Evolutionary conservation across 2,888 invertebrate genomes (phyloP), one percentile per base, ranked within the genome.

Genomic region (Tholera decimalis): DNA sequence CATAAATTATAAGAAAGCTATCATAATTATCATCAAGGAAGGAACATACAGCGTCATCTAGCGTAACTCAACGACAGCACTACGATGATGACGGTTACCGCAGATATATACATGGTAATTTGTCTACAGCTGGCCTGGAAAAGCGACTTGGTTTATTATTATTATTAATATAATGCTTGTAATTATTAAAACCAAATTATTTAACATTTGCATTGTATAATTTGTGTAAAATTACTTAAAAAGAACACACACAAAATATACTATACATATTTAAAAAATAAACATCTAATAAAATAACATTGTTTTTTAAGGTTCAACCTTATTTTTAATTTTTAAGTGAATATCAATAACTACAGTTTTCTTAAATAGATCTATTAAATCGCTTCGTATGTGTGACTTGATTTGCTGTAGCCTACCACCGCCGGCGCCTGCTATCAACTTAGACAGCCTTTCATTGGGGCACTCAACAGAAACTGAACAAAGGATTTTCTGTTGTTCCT

Each of bases 401-500:
- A 99, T 97, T 87, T 96, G 96, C 58, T 96, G 96, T n/a, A 99
- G 92, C 73, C 97, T 96, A 0, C 96, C 96, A 28, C 98, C 98
- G 0, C 96, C 94, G 0, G 94, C 96, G 0, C 98, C 98, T 53
- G 97, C 96, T 56, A 98, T 96, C 15, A 97, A 88, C 64, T 96
- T 96, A 65, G 96, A 95, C 70, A 97, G 93, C 70, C 97, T 96
- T 33, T 95, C 92, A 6, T 96, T 95, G 0, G 97, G 96, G 80
- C 98, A 97, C 44, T 95, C 92, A 0, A 98, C 96, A 54, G 93
- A 83, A 0, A 98, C 97, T 0, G 97, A 96, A 84, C 93, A 92
- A 2, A 91, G 58, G 7, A 94, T 89, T 84, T 90, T 93, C 50
- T 93, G 81, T 61, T 90, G 96, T 73, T 96, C 96, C 33, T 96